Base-by-base conservation (phyloP, 2,797 vertebrate genomes). In the Neostethus bicornis region DNA sequence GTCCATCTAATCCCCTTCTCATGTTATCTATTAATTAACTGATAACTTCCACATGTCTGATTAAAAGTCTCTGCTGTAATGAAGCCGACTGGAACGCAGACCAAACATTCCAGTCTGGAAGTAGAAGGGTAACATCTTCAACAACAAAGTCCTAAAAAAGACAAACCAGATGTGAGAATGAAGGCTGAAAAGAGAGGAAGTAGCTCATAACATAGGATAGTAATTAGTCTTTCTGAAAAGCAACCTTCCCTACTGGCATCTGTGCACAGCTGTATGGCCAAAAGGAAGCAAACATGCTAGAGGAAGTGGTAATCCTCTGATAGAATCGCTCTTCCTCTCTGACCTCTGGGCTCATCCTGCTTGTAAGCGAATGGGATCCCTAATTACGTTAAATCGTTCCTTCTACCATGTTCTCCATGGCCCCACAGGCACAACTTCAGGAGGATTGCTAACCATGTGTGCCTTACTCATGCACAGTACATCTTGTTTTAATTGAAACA, bases 211-310 rank as follows among this genome's bases (percentile, higher is more conserved):
- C 47, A 16, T 56, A 28, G 52, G 43, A 21, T 38, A 56, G 65
- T 81, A 85, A 85, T 87, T 85, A 84, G 39, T 43, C 55, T 82
- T 75, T 83, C 79, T 81, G 58, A 39, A 65, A 59, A 74, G 61
- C 62, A 57, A 60, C 58, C 57, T 54, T 63, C 70, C 60, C 49
- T 65, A 35, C 51, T 77, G 84, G 84, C 64, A 76, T 73, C 62
- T 32, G 73, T 51, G 49, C 54, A n/a, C 84, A 87, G 81, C 80
- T 80, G 83, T 52, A 55, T 49, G 68, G 81, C 81, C 68, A 37
- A 73, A 68, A 86, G 79, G 85, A 85, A 82, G 77, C 81, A 81
- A 88, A 86, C 87, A 87, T 84, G 86, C 89, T 86, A 69, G 53
- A 87, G 87, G 89, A 90, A 89, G 87, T 86, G 77, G 77, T 75